phyloP scores from a whole-genome alignment of 2,113 vertebrate species.

The Erythrolamprus reginae region DNA sequence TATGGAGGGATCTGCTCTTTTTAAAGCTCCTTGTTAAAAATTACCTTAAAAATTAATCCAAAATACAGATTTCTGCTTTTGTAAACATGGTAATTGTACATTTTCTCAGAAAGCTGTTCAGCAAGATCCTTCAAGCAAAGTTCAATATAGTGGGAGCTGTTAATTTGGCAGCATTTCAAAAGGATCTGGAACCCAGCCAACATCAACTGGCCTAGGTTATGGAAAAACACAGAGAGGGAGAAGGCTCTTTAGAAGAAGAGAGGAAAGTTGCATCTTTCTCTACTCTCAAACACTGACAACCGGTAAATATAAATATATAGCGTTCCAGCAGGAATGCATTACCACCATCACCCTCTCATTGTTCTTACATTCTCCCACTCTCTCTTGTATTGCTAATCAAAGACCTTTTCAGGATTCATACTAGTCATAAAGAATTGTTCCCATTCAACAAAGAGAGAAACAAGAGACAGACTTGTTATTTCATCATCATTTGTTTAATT shows the following conservation, averaged over 20 bases:
- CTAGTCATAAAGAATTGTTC: not conserved
- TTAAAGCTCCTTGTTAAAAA: slow-evolving; percentile 34
- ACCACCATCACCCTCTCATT: not conserved
- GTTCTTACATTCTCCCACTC: not conserved
- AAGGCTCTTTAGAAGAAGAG: slow-evolving; percentile 6
- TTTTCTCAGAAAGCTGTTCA: slow-evolving; percentile 9
- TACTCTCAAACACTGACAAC: not conserved
- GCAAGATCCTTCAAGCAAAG: not conserved
- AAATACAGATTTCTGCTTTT: not conserved
- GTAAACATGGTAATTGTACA: not conserved
- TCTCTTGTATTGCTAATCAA: not conserved
- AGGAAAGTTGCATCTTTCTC: not conserved
- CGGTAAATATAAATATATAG: not conserved
- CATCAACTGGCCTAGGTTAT: slow-evolving; percentile 2
- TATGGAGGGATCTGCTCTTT: slow-evolving; percentile 29
- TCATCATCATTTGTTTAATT: not conserved
- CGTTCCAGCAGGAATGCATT: not conserved
- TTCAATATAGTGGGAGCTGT: slow-evolving; percentile 7
- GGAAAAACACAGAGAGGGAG: not conserved
- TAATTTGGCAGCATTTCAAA: not conserved
- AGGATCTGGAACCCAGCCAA: not conserved
- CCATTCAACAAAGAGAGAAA: slow-evolving; percentile 12
- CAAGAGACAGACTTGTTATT: not conserved
- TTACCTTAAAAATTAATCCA: slow-evolving; percentile 25
- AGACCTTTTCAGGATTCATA: slow-evolving; percentile 18